A percentile compares a stretch with the other conserved stretches of the same genome.
Evolutionary conservation across 2,888 invertebrate genomes (phyloP).

Genomic region (Phyllotreta cruciferae): DNA sequence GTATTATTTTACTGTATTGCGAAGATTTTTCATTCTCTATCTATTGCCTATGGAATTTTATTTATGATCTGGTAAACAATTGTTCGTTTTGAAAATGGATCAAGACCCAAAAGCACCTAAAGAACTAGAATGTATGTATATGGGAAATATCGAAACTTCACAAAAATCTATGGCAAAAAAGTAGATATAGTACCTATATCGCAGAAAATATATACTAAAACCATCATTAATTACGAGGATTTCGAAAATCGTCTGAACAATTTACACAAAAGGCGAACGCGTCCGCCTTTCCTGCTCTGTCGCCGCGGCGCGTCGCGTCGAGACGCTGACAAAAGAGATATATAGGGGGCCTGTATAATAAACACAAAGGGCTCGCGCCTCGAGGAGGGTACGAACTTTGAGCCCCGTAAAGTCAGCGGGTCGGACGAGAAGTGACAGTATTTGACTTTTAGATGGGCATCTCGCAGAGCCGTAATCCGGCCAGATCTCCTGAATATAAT

Average conservation of each 20-base stretch:
- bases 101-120: too few relatives aligned
- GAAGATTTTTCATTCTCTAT: too few relatives aligned
- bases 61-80: neutral
- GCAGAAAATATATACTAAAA: neutral
- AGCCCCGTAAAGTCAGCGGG: slow-evolving; percentile 51
- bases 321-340: too few relatives aligned
- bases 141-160: too few relatives aligned
- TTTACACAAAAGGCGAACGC: slow-evolving; percentile 3
- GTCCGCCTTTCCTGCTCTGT: slow-evolving; percentile 1
- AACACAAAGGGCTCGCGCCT: slow-evolving; percentile 37
- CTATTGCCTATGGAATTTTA: neutral
- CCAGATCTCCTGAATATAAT: slow-evolving; percentile 35
- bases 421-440: slow-evolving; percentile 58
- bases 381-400: slow-evolving; percentile 45
- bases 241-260: slow-evolving; percentile 4
- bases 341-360: slow-evolving; percentile 3
- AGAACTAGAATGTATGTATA: too few relatives aligned
- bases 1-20: too few relatives aligned
- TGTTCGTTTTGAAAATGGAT: too few relatives aligned
- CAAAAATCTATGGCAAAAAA: too few relatives aligned
- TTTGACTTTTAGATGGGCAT: slow-evolving; percentile 62
- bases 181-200: neutral
- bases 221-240: neutral
- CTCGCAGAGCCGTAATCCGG: slow-evolving; percentile 53
- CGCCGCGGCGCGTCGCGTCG: slow-evolving; percentile 5